A percentile compares a stretch with the other conserved stretches of the same genome.
phyloP scores from a whole-genome alignment of 2,797 vertebrate species.

The Liasis olivaceus region DNA sequence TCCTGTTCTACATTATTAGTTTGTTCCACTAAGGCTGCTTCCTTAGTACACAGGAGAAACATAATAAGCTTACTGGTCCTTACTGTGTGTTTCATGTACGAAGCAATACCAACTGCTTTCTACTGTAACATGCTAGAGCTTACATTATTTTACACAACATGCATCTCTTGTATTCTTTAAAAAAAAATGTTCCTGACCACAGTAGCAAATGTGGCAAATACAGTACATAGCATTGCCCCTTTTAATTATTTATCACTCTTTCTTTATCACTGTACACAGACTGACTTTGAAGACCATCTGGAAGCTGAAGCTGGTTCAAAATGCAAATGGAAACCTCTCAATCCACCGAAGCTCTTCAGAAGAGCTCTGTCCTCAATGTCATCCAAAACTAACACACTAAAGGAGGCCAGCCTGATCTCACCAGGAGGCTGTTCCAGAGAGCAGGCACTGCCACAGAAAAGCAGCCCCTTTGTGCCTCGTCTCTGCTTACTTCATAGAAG shows the following conservation, averaged over 20 bases:
- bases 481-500: no score
- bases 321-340: no score
- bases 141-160: constrained; percentile 36
- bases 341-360: no score
- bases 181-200: background rate
- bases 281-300: no score
- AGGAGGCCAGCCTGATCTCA: no score
- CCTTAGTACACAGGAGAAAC: constrained; percentile 16
- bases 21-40: background rate
- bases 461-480: no score
- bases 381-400: no score
- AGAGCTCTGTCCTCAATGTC: no score
- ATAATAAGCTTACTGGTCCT: constrained; percentile 14
- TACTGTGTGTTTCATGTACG: background rate
- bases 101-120: constrained; percentile 14
- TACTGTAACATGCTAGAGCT: background rate
- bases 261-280: background rate
- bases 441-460: no score
- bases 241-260: constrained; percentile 14
- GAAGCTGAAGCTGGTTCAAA: no score
- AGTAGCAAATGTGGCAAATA: constrained; percentile 6
- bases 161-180: constrained; percentile 10
- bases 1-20: background rate
- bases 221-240: constrained; percentile 27
- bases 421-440: no score